Base-by-base conservation (phyloP, 1,140 invertebrate species). In the Uloborus diversus region DNA sequence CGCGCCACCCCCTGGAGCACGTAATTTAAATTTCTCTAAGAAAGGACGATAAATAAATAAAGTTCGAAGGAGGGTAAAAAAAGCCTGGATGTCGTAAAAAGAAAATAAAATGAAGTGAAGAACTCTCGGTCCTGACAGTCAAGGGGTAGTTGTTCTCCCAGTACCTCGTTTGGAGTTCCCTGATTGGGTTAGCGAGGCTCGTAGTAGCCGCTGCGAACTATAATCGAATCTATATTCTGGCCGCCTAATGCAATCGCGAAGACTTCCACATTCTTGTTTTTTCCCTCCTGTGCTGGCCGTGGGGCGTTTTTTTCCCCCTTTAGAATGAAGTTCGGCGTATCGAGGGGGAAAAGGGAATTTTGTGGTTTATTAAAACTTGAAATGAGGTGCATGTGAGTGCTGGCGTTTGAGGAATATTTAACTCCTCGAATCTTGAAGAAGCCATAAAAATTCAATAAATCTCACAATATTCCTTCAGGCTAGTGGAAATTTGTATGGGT, bases 211-310 rank as follows among this genome's bases (percentile, higher is more conserved):
- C 33, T 17, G 9, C n/a, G 25, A 35, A 37, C 61, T 64, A 68
- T 68, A 68, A 68, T 68, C 65, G 42, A 68, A 68, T 68, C n/a
- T 68, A 68, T 68, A 68, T 68, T 68, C 65, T 53, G 65, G 42
- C 49, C 47, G 65, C 42, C 53, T 68, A 68, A 68, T 53, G 65
- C 65, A 68, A 68, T 68, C 65, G 17, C 20, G 65, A 25, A 28
- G 27, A 42, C 42, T 42, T 42, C 37, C 37, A 9, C 37, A 13
- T 42, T 9, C 37, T 1, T 42, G 9, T 42, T 42, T 42, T n/a
- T n/a, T n/a, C n/a, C n/a, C n/a, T n/a, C n/a, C n/a, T n/a, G n/a
- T n/a, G n/a, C n/a, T n/a, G n/a, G n/a, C 37, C 37, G 9, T 42
- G 37, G 37, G 17, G 37, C 37, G 17, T 42, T 42, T 17, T 42